These are phyloP conservation scores for Microcebus tavaratra DNA, from an alignment of 2,113 vertebrate genomes.

Conservation along the genomic window DNA sequence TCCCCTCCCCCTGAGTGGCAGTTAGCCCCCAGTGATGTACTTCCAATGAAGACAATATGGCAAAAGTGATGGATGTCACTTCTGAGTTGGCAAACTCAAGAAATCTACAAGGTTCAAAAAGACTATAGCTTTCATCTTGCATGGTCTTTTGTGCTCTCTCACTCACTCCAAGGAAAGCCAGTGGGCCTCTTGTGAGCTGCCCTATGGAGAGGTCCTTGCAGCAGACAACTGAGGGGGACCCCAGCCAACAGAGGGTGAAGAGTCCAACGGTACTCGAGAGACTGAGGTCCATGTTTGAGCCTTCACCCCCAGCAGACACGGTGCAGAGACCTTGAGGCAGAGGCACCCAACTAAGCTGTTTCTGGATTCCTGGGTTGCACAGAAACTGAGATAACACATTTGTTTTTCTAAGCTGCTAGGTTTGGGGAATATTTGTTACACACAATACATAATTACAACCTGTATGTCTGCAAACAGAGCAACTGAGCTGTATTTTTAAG, in stretches of 20 bases:
- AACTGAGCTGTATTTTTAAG: background rate
- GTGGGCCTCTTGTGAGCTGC: background rate
- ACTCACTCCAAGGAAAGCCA: background rate
- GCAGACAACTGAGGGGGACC: background rate
- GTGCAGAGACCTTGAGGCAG: background rate
- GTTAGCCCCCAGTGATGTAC: background rate
- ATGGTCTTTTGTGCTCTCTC: background rate
- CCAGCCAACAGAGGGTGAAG: background rate
- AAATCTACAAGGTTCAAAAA: background rate
- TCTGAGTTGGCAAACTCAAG: background rate
- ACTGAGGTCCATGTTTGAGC: background rate
- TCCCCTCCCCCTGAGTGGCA: background rate
- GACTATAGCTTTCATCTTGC: background rate
- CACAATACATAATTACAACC: background rate
- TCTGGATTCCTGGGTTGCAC: background rate
- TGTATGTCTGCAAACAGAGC: background rate
- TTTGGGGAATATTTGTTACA: background rate
- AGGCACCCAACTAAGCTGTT: background rate
- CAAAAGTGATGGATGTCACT: background rate
- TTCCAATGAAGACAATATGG: slow-evolving; percentile 6
- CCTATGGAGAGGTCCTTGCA: background rate
- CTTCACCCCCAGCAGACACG: background rate
- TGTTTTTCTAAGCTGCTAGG: background rate
- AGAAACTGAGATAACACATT: background rate
- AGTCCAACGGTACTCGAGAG: background rate